Base-by-base conservation (phyloP, 2,113 vertebrate species). In the Ochotona princeps region DNA sequence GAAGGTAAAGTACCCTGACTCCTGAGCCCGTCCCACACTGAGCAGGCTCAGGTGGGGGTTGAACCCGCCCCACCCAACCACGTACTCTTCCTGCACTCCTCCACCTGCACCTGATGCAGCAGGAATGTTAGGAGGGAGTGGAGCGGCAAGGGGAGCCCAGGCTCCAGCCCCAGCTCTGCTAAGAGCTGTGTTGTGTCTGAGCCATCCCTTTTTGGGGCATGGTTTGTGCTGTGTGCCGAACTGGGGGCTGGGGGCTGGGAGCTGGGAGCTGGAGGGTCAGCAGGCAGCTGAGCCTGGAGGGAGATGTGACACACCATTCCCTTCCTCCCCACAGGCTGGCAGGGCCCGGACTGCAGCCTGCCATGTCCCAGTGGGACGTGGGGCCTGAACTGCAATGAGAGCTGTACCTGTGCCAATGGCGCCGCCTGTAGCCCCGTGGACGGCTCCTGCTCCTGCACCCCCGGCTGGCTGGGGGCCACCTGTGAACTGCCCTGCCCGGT, bases 301-400 rank as follows among this genome's bases (percentile, higher is more conserved):
- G 63, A 73, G 35, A 61, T 11, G 28, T 79, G 66, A 94, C 54
- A 7, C n/a, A 54, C 38, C 38, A 44, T 44, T 65, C n/a, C 23
- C 32, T 87, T 32, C 70, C 2, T 90, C 83, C 79, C 94, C 79
- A 23, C 86, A 99, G 99, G 99, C 21, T 99, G 99, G 99, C 99
- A 99, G 96, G 99, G 99, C 51, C 97, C 98, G 28, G 99, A 99
- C 94, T 99, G 99, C 88, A 98, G 99, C 75, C 98, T 99, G 91
- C 98, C 98, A 0, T 99, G 99, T 70, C 98, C 99, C 30, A 99
- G 99, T 28, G 99, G 99, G 10, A 98, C 96, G 0, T 99, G 99
- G 99, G 99, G 99, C 49, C 98, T 99, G n/a, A 97, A 97, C 97
- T 99, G 99, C 96, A 99, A 99, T 86, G 98, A 98, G 95, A 98